Conservation (phyloP, 2,797 vertebrate species). For the Etheostoma perlongum region DNA sequence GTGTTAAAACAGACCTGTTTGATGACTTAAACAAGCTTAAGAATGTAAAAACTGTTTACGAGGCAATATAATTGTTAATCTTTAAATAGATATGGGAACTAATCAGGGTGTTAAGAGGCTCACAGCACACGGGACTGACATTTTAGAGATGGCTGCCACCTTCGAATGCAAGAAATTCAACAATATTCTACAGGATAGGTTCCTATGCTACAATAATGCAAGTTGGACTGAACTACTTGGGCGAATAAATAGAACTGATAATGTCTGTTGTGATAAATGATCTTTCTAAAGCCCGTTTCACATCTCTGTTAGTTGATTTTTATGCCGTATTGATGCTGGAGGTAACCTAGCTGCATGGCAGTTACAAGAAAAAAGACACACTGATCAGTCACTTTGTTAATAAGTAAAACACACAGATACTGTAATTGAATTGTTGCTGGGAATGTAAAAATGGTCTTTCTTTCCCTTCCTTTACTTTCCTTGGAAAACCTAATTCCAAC, state of each 20-base stretch:
- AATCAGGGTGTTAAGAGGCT: conserved; percentile 34
- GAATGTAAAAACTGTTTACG: conserved; percentile 27
- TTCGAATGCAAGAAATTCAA: not conserved
- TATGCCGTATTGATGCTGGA: too few species aligned
- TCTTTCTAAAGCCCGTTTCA: not conserved
- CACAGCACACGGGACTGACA: not conserved
- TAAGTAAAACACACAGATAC: not conserved
- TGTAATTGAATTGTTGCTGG: too few species aligned
- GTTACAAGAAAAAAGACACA: not conserved
- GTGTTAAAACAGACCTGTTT: not conserved
- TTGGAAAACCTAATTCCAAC: not conserved
- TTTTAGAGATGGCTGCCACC: conserved; percentile 12
- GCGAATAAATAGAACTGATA: not conserved
- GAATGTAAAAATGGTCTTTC: too few species aligned
- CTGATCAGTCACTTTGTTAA: not conserved
- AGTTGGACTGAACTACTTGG: not conserved
- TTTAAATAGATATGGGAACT: conserved; percentile 23
- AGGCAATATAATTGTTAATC: conserved; percentile 31
- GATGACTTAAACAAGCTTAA: conserved; percentile 5
- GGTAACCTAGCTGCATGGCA: too few species aligned
- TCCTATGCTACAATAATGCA: not conserved
- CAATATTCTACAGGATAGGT: not conserved
- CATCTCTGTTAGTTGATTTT: not conserved
- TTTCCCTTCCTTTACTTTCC: not conserved
- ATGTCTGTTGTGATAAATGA: not conserved